Conservation (phyloP, 2,888 invertebrate genomes). For the Drosophila paucipuncta region DNA sequence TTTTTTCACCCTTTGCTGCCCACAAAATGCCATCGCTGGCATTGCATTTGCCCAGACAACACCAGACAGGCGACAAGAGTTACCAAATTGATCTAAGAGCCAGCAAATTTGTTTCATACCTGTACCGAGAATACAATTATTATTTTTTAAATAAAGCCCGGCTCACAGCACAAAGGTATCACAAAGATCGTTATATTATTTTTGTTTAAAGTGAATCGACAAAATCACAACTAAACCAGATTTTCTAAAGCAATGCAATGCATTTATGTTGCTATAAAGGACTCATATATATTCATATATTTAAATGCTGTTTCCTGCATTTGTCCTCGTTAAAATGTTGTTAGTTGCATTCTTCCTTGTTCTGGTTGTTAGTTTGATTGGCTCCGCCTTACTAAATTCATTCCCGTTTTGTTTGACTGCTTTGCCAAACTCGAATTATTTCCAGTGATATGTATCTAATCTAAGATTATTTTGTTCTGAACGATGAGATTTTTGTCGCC, state of each 20-base stretch:
- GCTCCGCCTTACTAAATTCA: background rate
- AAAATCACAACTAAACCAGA: no score
- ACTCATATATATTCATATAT: background rate
- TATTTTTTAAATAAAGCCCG: background rate
- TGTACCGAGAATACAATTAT: background rate
- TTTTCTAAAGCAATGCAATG: background rate
- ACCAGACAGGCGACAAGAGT: slow-evolving; percentile 32
- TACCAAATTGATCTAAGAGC: background rate
- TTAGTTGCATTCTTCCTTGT: background rate
- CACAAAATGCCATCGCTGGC: slow-evolving; percentile 15
- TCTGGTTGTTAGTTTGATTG: background rate
- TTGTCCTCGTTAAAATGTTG: background rate
- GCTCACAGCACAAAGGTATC: background rate
- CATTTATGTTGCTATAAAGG: background rate
- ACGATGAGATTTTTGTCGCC: slow-evolving; percentile 38
- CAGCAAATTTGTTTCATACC: background rate
- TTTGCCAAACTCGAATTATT: background rate
- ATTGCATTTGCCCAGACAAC: slow-evolving; percentile 20
- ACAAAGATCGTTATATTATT: no score
- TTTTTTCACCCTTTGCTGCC: slow-evolving; percentile 35
- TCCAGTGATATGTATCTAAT: background rate
- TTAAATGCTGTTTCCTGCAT: background rate
- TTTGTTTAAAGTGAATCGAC: background rate
- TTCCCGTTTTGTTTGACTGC: background rate
- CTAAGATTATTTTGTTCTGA: background rate